Base-by-base conservation (phyloP, 2,888 invertebrate genomes). In the Eristalinus aeneus region DNA sequence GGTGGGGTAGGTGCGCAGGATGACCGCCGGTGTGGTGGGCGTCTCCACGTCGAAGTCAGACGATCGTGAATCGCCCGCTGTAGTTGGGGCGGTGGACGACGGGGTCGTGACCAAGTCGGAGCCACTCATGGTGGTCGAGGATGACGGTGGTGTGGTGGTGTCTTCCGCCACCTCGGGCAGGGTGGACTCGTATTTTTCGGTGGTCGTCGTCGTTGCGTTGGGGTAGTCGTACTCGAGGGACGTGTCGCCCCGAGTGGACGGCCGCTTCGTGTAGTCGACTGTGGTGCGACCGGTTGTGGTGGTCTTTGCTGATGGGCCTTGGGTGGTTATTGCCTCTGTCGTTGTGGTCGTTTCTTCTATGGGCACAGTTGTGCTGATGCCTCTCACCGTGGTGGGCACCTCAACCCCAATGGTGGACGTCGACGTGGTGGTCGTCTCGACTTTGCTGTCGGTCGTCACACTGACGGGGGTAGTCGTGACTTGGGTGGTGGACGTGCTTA, bases 211-310 rank as follows among this genome's bases (percentile, higher is more conserved):
- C 2, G 89, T 89, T 16, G 89, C 87, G 82, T 90, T 90, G 31
- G 80, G 78, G 65, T 89, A 89, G 31, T 90, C 89, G 16, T 87
- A 84, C 88, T 92, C 93, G 75, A 91, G 90, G 1, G 92, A 92
- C 6, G 91, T 92, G 88, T 92, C 92, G 68, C 91, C 89, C 39
- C 93, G 90, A 0, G 92, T 92, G 27, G 87, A 87, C 9, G 87
- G 87, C 5, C 87, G 82, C 67, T 83, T 87, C 16, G 87, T 87
- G 36, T 82, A 74, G 63, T 87, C 86, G 10, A 69, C 73, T n/a
- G 85, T 73, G n/a, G 88, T 77, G 23, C 69, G 76, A 74, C 85
- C 75, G 32, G 79, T 80, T 11, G 88, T 87, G 60, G 84, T 82
- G 16, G 88, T 87, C 54, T 83, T 73, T 53, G 74, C 72, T 20